Evolutionary conservation across 2,888 invertebrate species (phyloP), one percentile per base, ranked within the genome.

Genomic region (Schizotus pectinicornis): DNA sequence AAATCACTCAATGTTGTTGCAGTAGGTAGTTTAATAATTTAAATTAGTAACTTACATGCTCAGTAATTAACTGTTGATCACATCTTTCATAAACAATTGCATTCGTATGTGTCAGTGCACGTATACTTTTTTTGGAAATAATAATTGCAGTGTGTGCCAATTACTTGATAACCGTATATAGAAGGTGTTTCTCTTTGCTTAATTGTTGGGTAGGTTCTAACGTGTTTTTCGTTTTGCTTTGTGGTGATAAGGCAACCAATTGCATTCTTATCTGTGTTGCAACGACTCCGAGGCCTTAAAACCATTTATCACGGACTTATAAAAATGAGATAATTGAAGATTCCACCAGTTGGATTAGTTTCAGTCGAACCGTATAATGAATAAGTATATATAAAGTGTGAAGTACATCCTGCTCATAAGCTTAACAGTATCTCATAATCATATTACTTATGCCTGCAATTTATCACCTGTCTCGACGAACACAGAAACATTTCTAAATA

Each of bases 361-460:
- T 56, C 56, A 38, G 35, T 38, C 48, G 47, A 46, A 54, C 30
- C 48, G 64, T 54, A 52, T 54, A 67, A 62, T 61, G 62, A 62
- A 62, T 61, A 54, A 64, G 56, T 59, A 58, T 59, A 63, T 59
- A 63, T 65, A 64, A 65, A 67, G 67, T 65, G 67, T 63, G 65
- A 67, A 67, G 65, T 65, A 65, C 67, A 67, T 65, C 65, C 65
- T 53, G 45, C 41, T 53, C 53, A 53, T 53, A 53, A 45, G 53
- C 53, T 67, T 64, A 65, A 22, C 60, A 58, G 63, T 59, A 64
- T 63, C 67, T 67, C 62, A 65, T 65, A 67, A 67, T 67, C 65
- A 67, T 67, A 67, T 67, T 67, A 65, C 64, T 63, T 50, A 63
- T 67, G 67, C 64, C 60, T 58, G 59, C 59, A 64, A 67, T 67